phyloP scores from a whole-genome alignment of 2,113 vertebrate genomes.

The Athene noctua region DNA sequence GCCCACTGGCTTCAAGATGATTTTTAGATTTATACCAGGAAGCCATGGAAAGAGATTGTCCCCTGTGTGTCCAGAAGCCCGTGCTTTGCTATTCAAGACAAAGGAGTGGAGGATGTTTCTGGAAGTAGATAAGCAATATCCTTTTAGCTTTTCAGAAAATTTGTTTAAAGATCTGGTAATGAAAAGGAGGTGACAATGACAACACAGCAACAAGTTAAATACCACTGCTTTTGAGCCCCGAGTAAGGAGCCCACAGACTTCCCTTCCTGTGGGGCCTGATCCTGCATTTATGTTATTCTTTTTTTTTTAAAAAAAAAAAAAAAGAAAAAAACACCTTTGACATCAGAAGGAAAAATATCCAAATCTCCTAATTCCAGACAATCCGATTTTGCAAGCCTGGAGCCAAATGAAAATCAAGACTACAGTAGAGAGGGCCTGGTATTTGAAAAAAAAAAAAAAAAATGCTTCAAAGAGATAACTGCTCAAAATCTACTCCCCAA shows the following conservation, averaged over 20 bases:
- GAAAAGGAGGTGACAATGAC: neutral
- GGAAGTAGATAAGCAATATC: neutral
- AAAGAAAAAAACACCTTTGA: neutral
- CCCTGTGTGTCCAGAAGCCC: neutral
- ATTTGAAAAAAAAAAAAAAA: neutral
- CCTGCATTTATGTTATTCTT: neutral
- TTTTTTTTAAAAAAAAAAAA: neutral
- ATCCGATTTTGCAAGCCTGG: conserved; percentile 10
- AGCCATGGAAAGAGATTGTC: neutral
- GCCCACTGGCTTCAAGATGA: conserved; percentile 27
- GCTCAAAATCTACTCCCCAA: neutral
- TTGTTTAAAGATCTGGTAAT: neutral
- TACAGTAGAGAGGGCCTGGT: neutral
- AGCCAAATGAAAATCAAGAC: conserved; percentile 25
- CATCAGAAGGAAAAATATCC: neutral
- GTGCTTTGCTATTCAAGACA: neutral
- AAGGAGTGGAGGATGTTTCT: neutral
- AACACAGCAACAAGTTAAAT: conserved; percentile 4
- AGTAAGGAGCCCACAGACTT: neutral
- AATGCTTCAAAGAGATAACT: conserved; percentile 23
- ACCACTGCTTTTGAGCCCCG: neutral
- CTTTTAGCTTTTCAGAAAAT: neutral
- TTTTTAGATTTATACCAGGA: conserved; percentile 24
- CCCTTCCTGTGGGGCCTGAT: neutral
- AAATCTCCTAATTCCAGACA: conserved; percentile 30